Evolutionary conservation across 2,888 invertebrate species (phyloP), one percentile per base, ranked within the genome.

Genomic region (Dinocampus coccinellae): DNA sequence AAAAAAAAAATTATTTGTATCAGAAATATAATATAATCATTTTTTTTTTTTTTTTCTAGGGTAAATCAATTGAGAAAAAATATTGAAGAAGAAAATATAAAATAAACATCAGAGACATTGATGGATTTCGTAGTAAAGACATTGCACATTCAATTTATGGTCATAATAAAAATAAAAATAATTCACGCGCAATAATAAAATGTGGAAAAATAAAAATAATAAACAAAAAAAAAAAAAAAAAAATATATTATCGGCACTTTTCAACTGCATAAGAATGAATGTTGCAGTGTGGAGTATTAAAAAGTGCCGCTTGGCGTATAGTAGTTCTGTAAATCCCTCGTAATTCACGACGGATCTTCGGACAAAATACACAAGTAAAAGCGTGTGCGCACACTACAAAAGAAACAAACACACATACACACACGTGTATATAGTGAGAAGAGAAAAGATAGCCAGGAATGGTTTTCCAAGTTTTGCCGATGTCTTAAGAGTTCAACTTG

Each of bases 331-430:
- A 39, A 39, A 67, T 36, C 67, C 52, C 47, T 65, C 73, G 63
- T 75, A 73, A 75, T 73, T 75, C 73, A 75, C 66, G 47, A n/a
- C 11, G 47, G 34, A 34, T 60, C 62, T 62, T 42, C 53, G 53
- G 26, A 16, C 20, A 47, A 47, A 47, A 47, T 47, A 47, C 47
- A 47, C 47, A 61, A 58, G 67, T n/a, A n/a, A n/a, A n/a, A n/a
- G n/a, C n/a, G n/a, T n/a, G n/a, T n/a, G n/a, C n/a, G 58, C 65
- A 47, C 39, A n/a, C 39, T 47, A 58, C 63, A 70, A 73, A 68
- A 24, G 60, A 74, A 69, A 29, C 61, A n/a, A n/a, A 16, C 47
- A 47, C 16, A 47, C n/a, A 47, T 36, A 10, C 16, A 47, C 16
- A 47, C 16, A n/a, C 16, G 16, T 47, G 16, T 16, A 16, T 29